Base-by-base conservation (phyloP, 2,797 vertebrate genomes). In the Strix occidentalis region DNA sequence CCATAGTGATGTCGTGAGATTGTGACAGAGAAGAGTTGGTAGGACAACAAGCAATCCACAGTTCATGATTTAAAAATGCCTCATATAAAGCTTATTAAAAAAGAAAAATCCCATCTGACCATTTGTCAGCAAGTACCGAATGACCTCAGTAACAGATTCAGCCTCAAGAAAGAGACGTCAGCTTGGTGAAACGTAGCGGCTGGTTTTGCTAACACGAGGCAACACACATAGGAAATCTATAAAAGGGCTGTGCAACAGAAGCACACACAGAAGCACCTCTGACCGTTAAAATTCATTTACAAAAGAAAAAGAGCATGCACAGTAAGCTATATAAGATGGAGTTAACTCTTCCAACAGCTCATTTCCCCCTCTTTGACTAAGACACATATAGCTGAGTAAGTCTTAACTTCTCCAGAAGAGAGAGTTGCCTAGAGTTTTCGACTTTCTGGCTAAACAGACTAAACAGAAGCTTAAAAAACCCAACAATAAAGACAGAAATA, bases 1-100 rank as follows among this genome's bases (percentile, higher is more conserved):
- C 29, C 54, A 4, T 2, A 17, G 28, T 23, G 71, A 6, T 1
- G 16, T 1, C 46, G 2, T 5, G 69, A 61, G 91, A 1, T 0
- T 2, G 66, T 28, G 16, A 25, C 56, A 37, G 45, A 43, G 58
- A 48, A 33, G 69, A 41, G 23, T 14, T 56, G 51, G 45, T 23
- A 54, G 71, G 51, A 45, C 18, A 16, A 19, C 6, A 58, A 35
- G 51, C 28, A 35, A 53, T 5, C 41, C 78, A 14, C 31, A 31
- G 48, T 1, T 66, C 26, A 4, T 11, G 21, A n/a, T 13, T 20
- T 15, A 10, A 24, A 75, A 78, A 79, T 3, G 16, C 25, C 29
- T 61, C 20, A 1, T 6, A 11, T 6, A 23, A 58, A 95, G 13
- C 8, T 69, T 14, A 12, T 45, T 31, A 51, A 50, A 66, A 31